Percentiles rank a stretch among this genome's conserved stretches.
Conservation (phyloP, 2,113 vertebrate genomes). For the Notothenia rossii region DNA sequence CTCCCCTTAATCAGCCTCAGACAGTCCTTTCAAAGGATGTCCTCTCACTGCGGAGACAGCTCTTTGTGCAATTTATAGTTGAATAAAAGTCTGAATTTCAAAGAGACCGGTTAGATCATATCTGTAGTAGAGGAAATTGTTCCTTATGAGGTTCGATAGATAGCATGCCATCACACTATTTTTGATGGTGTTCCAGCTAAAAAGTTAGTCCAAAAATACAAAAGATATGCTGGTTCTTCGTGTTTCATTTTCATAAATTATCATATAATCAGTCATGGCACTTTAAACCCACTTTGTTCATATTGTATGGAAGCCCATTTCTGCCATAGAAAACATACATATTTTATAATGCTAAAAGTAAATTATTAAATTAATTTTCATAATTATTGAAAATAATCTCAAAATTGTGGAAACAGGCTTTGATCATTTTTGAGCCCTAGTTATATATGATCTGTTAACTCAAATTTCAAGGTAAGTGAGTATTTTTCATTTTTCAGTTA, state of each 20-base stretch:
- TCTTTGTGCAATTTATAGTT: constrained; percentile 1
- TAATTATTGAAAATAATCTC: too few species aligned
- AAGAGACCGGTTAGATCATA: constrained; percentile 20
- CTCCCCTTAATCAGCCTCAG: constrained; percentile 25
- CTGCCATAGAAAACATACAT: neutral
- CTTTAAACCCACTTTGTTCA: constrained; percentile 27
- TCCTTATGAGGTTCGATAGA: neutral
- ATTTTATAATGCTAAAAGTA: too few species aligned
- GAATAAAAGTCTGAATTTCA: constrained; percentile 26
- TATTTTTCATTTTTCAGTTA: too few species aligned
- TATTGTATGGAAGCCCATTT: neutral
- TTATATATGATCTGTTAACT: too few species aligned
- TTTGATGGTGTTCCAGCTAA: constrained; percentile 7
- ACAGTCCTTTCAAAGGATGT: constrained; percentile 33
- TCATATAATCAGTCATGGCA: neutral
- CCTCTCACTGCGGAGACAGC: constrained; percentile 22
- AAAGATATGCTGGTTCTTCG: neutral
- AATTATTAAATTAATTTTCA: neutral
- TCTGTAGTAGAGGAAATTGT: constrained; percentile 1
- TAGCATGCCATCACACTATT: neutral
- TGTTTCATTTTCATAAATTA: constrained; percentile 4
- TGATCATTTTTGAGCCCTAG: too few species aligned
- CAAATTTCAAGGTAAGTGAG: too few species aligned
- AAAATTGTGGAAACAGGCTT: neutral
- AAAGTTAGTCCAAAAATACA: neutral